A percentile compares a stretch with the other conserved stretches of the same genome.
These are phyloP conservation scores for Erinaceus europaeus DNA, from an alignment of 2,113 vertebrate genomes.

Conservation along the genomic window DNA sequence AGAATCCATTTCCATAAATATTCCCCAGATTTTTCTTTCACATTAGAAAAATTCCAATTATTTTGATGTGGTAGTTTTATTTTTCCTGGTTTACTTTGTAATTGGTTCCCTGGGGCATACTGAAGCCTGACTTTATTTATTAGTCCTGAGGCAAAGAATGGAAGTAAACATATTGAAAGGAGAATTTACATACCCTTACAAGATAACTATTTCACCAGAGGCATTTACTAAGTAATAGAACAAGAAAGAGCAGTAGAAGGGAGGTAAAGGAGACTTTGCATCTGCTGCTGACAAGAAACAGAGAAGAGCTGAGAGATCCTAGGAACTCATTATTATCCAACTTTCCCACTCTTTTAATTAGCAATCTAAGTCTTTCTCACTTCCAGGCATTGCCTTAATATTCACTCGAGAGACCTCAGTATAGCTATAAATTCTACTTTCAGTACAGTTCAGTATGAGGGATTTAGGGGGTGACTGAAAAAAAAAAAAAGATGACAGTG, in stretches of 20 bases:
- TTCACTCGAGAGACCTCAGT: background rate
- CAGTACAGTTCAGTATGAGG: background rate
- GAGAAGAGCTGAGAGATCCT: background rate
- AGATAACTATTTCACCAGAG: background rate
- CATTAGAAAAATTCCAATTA: constrained; percentile 2
- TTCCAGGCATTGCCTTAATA: background rate
- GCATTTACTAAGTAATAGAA: background rate
- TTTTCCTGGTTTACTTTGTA: constrained; percentile 1
- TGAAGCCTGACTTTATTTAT: background rate
- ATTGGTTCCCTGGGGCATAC: background rate
- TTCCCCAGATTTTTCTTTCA: background rate
- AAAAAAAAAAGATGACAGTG: too few species aligned
- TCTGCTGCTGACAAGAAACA: background rate
- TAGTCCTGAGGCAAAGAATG: background rate
- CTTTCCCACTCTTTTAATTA: background rate
- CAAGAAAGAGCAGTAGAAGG: background rate
- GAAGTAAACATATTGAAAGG: constrained; percentile 1
- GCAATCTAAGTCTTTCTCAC: background rate
- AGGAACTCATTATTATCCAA: background rate
- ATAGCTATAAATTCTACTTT: background rate
- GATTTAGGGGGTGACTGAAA: background rate
- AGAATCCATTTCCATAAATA: background rate
- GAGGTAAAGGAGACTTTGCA: background rate
- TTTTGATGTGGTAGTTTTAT: background rate
- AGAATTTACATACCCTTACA: background rate